Evolutionary conservation across 2,797 vertebrate species (phyloP).

Genomic region (Carcharodon carcharias): DNA sequence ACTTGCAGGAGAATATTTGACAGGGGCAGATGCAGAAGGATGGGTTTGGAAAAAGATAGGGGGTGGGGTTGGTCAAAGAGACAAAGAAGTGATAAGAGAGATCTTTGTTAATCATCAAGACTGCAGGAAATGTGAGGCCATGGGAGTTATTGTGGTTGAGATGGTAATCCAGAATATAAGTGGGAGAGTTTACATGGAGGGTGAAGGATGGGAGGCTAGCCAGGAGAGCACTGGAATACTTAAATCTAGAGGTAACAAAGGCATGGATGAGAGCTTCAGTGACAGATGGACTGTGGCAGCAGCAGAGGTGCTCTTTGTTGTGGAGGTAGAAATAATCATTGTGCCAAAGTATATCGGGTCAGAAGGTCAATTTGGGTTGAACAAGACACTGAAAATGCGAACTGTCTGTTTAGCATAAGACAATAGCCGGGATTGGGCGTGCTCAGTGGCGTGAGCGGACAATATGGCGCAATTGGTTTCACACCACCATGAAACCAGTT

Average conservation of each 20-base stretch:
- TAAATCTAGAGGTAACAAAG: neutral
- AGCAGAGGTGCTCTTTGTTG: neutral
- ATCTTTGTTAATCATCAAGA: neutral
- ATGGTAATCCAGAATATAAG: neutral
- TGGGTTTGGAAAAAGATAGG: neutral
- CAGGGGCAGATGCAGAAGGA: neutral
- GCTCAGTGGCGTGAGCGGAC: too few relatives aligned
- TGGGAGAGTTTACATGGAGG: neutral
- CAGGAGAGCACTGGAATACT: neutral
- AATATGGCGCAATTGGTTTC: too few relatives aligned
- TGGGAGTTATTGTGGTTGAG: neutral
- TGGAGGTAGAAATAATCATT: neutral
- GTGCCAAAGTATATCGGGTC: neutral
- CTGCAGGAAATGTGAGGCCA: neutral
- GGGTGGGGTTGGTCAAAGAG: neutral
- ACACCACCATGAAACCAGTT: too few relatives aligned
- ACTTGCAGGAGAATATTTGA: neutral
- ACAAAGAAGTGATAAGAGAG: neutral
- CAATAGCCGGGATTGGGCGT: too few relatives aligned
- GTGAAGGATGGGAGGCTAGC: neutral
- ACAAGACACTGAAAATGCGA: neutral
- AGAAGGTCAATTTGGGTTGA: neutral
- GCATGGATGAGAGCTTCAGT: neutral
- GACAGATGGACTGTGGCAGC: neutral
- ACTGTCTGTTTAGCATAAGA: neutral